A percentile compares a stretch with the other conserved stretches of the same genome.
These are phyloP conservation scores for Nomada flava DNA, from an alignment of 2,888 invertebrate species.

Conservation along the genomic window DNA sequence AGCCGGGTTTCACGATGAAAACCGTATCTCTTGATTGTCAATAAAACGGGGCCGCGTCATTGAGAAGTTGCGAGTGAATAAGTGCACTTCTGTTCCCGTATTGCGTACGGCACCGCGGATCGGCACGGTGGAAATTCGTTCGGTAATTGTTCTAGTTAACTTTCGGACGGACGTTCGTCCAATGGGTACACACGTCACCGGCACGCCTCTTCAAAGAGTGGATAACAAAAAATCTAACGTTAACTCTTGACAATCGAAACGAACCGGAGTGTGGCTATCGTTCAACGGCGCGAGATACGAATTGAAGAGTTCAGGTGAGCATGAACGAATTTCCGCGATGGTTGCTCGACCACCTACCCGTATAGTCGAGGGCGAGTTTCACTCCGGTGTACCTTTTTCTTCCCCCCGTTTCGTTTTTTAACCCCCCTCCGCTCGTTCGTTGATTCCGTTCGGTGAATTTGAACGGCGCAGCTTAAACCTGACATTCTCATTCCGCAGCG, in stretches of 20 bases:
- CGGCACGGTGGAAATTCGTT: slow-evolving; percentile 24
- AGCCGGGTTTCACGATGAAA: slow-evolving; percentile 29
- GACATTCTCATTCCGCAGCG: slow-evolving; percentile 37
- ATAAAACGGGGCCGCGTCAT: slow-evolving; percentile 50
- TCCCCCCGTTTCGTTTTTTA: not conserved
- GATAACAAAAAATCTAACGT: not conserved
- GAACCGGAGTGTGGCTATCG: not conserved
- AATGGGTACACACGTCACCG: not conserved
- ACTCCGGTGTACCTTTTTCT: no score
- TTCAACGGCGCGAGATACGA: not conserved
- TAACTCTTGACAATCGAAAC: slow-evolving; percentile 12
- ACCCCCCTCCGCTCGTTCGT: no score
- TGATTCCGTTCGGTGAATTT: slow-evolving; percentile 6
- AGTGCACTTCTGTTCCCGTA: slow-evolving; percentile 22
- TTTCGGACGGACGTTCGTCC: slow-evolving; percentile 4
- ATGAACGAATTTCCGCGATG: slow-evolving; percentile 1
- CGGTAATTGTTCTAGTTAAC: slow-evolving; percentile 49
- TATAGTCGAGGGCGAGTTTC: no score
- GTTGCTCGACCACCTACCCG: not conserved
- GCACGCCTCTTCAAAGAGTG: slow-evolving; percentile 1
- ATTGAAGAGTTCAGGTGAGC: not conserved
- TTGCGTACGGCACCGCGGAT: not conserved
- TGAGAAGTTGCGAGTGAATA: slow-evolving; percentile 25
- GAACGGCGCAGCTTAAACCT: not conserved
- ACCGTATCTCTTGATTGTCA: slow-evolving; percentile 49